Evolutionary conservation across 92 coral and sea anemone species (phyloP).

Genomic region (Epizoanthus stellaris): DNA sequence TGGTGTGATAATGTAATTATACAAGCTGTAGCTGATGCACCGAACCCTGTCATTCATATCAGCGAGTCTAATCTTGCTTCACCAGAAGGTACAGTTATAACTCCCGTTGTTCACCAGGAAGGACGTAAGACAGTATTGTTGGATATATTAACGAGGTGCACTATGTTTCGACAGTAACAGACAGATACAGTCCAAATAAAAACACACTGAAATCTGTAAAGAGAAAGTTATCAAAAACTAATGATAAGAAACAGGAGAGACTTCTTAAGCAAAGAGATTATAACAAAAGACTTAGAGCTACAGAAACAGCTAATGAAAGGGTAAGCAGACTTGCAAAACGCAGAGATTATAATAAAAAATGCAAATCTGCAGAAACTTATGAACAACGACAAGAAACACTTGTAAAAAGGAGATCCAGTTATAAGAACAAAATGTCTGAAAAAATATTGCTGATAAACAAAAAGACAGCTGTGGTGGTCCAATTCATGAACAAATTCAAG

Average conservation of each 20-base stretch:
- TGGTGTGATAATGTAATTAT: too few species aligned
- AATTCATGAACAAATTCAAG: conserved; percentile 52
- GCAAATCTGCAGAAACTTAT: too few species aligned
- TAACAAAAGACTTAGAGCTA: background rate
- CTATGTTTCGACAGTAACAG: conserved; percentile 46
- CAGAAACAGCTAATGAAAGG: conserved; percentile 21
- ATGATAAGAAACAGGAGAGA: conserved; percentile 12
- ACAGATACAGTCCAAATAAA: conserved; percentile 26
- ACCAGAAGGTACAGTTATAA: conserved; percentile 42
- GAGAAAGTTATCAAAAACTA: conserved; percentile 45
- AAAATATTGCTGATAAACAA: too few species aligned
- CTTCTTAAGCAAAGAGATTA: conserved; percentile 22
- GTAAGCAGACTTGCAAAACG: conserved; percentile 14
- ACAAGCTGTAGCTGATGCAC: too few species aligned
- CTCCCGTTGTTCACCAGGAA: conserved; percentile 34
- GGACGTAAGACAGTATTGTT: conserved; percentile 23
- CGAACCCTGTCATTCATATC: too few species aligned
- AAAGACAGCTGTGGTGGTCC: background rate
- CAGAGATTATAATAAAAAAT: too few species aligned
- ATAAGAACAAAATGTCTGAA: too few species aligned
- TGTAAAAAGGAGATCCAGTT: too few species aligned
- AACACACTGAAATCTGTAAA: conserved; percentile 34
- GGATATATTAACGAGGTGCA: conserved; percentile 37
- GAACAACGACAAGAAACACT: too few species aligned
- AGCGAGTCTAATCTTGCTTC: too few species aligned